Evolutionary conservation across 2,113 vertebrate genomes (phyloP), one percentile per base, ranked within the genome.

Genomic region (Phyllostomus hastatus): DNA sequence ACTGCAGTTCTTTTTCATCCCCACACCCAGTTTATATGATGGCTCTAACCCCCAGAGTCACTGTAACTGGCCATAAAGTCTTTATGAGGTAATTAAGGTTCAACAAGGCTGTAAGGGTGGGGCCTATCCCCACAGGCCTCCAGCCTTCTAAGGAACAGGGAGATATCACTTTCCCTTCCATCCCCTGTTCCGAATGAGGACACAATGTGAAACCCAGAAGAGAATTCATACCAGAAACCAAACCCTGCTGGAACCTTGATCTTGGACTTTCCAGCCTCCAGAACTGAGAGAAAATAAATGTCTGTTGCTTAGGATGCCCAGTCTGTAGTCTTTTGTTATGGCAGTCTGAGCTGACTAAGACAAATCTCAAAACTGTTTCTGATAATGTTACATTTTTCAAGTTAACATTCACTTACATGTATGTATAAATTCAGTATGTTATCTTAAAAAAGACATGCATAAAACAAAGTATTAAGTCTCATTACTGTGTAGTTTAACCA

Each of bases 371-470:
- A 90, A 83, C 10, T 82, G 10, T 79, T 93, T 88, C 26, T 90
- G 28, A 95, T 2, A 76, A 38, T 43, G 28, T 46, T 72, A 86
- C 10, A 24, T 84, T 22, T 92, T 95, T 91, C 72, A 94, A 83
- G 19, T 20, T 82, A 46, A 76, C 54, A 87, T 88, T 85, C 46
- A 83, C 15, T 93, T 83, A 93, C 24, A 54, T 84, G n/a, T 54
- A 24, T 46, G 38, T 82, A 66, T 28, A 61, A 78, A 70, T 73
- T 69, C n/a, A 94, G 50, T n/a, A 46, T 41, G 33, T 83, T 88
- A 87, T 57, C 50, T 96, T 91, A 17, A 93, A 92, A 93, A 95
- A 93, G 46, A 78, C 26, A 90, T 17, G 20, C 41, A 76, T 94
- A 57, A 86, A 81, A 46, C 43, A 94, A 85, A 91, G 31, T 83